A percentile compares a stretch with the other conserved stretches of the same genome.
Conservation (phyloP, 2,888 invertebrate genomes). For the Glomeris marginata region DNA sequence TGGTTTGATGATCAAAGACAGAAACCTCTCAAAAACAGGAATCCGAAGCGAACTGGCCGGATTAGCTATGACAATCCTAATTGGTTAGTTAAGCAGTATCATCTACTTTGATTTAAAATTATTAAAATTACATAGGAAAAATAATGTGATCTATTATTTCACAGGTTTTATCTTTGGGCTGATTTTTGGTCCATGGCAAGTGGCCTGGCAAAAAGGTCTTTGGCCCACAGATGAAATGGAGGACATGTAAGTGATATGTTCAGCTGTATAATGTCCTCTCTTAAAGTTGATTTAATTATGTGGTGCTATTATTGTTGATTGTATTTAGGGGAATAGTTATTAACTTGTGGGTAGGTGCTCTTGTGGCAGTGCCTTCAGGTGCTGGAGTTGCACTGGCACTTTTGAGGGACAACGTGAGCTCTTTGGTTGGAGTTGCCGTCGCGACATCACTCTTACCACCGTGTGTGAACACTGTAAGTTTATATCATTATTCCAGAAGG, state of each 20-base stretch:
- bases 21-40: constrained; percentile 45
- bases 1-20: constrained; percentile 30
- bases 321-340: constrained; percentile 43
- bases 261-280: no score
- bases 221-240: constrained; percentile 53
- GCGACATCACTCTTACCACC: constrained; percentile 67
- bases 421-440: constrained; percentile 65
- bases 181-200: constrained; percentile 37
- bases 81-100: no score
- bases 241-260: constrained; percentile 31
- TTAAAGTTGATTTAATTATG: background rate
- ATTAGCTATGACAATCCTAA: constrained; percentile 25
- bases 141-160: constrained; percentile 14
- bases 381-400: constrained; percentile 61
- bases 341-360: constrained; percentile 50
- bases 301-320: no score
- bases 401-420: constrained; percentile 60
- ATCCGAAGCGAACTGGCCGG: constrained; percentile 50
- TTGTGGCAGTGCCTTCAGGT: constrained; percentile 59
- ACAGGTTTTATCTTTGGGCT: constrained; percentile 48
- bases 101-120: constrained; percentile 44
- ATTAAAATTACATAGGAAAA: constrained; percentile 27
- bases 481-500: no score
- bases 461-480: constrained; percentile 55
- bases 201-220: constrained; percentile 39